Percentiles rank a stretch among this genome's conserved stretches.
phyloP scores from a whole-genome alignment of 2,797 vertebrate genomes.

The Falco naumanni region DNA sequence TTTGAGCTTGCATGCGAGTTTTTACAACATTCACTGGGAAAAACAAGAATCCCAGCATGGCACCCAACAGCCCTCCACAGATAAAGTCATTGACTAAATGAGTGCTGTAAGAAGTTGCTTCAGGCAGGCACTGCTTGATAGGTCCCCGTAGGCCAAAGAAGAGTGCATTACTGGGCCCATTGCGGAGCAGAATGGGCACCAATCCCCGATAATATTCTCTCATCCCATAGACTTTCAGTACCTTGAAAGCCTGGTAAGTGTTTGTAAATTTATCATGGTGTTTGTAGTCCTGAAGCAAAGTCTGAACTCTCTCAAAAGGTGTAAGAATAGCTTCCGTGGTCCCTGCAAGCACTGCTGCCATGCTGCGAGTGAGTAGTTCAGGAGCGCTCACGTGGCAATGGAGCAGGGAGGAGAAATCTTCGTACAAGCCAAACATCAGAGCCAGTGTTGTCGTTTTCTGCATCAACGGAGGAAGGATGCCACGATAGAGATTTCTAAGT shows the following conservation, averaged over 20 bases:
- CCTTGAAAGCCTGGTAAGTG: conserved; percentile 92
- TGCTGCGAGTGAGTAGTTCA: conserved; percentile 85
- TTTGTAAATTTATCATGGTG: conserved; percentile 94
- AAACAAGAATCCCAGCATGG: conserved; percentile 90
- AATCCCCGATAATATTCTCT: conserved; percentile 93
- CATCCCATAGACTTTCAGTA: conserved; percentile 85
- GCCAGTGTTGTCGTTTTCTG: conserved; percentile 94
- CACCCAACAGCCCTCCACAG: conserved; percentile 92
- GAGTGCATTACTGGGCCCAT: conserved; percentile 91
- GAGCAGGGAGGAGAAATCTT: conserved; percentile 92
- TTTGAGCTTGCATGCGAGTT: conserved; percentile 92
- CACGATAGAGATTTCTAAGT: conserved; percentile 89
- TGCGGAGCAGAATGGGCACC: conserved; percentile 90
- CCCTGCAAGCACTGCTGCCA: conserved; percentile 89
- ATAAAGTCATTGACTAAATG: conserved; percentile 94
- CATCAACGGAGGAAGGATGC: conserved; percentile 90
- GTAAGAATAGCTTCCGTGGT: conserved; percentile 89
- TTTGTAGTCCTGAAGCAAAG: conserved; percentile 93
- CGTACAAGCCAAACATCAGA: conserved; percentile 96
- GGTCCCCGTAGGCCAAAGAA: conserved; percentile 95
- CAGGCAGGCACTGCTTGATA: conserved; percentile 89
- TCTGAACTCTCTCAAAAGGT: conserved; percentile 95
- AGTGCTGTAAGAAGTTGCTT: conserved; percentile 78
- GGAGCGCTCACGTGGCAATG: conserved; percentile 78
- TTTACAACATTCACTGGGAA: conserved; percentile 95